Evolutionary conservation across 2,113 vertebrate genomes (phyloP), one percentile per base, ranked within the genome.

Genomic region (Struthio camelus): DNA sequence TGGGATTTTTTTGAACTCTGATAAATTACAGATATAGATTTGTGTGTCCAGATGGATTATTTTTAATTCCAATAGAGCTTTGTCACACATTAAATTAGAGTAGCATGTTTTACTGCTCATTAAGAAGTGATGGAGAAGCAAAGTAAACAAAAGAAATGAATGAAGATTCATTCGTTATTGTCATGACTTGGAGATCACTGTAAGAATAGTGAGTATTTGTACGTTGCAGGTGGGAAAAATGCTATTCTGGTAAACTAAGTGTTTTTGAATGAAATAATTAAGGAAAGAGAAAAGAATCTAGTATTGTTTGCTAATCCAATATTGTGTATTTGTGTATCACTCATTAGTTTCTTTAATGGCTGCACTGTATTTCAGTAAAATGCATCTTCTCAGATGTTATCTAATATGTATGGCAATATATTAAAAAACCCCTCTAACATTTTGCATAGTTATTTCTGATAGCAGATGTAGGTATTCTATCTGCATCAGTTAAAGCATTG

Each of bases 401-500:
- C 79, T 90, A 90, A 94, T 85, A 93, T 70, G 40, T 40, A 78
- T 87, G 96, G 50, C 8, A 71, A 78, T 64, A 36, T 58, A 64
- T 51, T 73, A 20, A 72, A 87, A 66, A 71, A 66, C 12, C 8
- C 14, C 34, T 92, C 30, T 53, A 83, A 51, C 5, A 8, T 78
- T 91, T 88, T 85, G 71, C 40, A 42, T 91, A 93, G 62, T 91
- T 87, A 84, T 93, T 87, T 87, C 38, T 93, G 72, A 80, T 90
- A 80, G 44, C 67, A 94, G 56, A 80, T 94, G 51, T 84, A 95
- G 85, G 61, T 95, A 77, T n/a, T 88, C 67, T 77, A 75, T 79
- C 67, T 88, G 85, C 85, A 95, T 69, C 85, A 95, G 91, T 96
- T 86, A 90, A 38, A 61, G 22, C 82, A 75, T 59, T 92, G 80